Percentiles rank a stretch among this genome's conserved stretches.
Evolutionary conservation across 2,797 vertebrate genomes (phyloP).

Genomic region (Siniperca obscura): DNA sequence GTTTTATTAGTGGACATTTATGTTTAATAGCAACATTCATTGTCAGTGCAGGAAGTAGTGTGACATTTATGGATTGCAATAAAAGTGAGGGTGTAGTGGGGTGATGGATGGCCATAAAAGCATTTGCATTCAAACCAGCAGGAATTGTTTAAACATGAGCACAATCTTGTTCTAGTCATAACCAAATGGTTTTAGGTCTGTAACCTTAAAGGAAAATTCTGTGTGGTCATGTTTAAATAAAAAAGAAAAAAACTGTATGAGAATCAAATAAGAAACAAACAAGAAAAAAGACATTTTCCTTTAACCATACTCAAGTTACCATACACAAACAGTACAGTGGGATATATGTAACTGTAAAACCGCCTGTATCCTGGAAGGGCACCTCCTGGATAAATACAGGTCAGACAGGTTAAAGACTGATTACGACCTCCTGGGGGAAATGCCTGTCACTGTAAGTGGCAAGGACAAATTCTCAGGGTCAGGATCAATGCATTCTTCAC

Average conservation of each 20-base stretch:
- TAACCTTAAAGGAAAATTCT: not conserved
- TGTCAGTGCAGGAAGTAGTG: not conserved
- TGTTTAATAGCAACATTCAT: not conserved
- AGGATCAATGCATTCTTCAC: not conserved
- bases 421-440: not conserved
- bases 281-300: not conserved
- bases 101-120: not conserved
- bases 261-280: not conserved
- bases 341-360: not conserved
- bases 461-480: conserved; percentile 12
- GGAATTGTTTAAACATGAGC: not conserved
- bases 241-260: not conserved
- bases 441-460: not conserved
- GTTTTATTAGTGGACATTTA: not conserved
- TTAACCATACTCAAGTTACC: not conserved
- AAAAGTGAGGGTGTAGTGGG: not conserved
- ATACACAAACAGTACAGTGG: not conserved
- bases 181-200: not conserved
- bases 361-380: not conserved
- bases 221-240: not conserved
- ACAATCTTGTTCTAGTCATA: not conserved
- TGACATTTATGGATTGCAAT: not conserved
- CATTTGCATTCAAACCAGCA: not conserved
- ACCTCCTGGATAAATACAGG: not conserved
- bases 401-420: conserved; percentile 5